A percentile compares a stretch with the other conserved stretches of the same genome.
Conservation (phyloP, 2,888 invertebrate species). For the Sinelater perroti region DNA sequence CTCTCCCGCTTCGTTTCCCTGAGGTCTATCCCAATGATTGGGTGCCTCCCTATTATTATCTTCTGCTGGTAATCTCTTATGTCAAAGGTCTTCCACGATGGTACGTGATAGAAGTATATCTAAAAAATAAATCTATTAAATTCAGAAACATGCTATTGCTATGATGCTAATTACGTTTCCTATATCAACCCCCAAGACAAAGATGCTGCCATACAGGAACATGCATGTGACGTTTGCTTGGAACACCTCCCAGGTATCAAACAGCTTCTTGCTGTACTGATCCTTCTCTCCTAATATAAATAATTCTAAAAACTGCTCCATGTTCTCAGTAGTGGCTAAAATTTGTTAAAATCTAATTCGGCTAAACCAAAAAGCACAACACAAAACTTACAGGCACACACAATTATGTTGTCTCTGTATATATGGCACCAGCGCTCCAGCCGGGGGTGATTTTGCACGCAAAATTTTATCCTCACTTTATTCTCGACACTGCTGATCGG, state of each 20-base stretch:
- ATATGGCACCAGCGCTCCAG: constrained; percentile 49
- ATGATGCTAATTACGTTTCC: constrained; percentile 57
- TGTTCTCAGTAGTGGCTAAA: constrained; percentile 50
- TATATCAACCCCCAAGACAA: constrained; percentile 55
- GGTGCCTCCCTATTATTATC: constrained; percentile 55
- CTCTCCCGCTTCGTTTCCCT: constrained; percentile 52
- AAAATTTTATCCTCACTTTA: constrained; percentile 41
- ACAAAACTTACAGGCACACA: constrained; percentile 53
- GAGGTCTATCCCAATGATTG: constrained; percentile 56
- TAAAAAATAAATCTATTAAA: constrained; percentile 37
- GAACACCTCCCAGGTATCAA: constrained; percentile 56
- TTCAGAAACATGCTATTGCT: not conserved
- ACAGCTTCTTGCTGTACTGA: constrained; percentile 55
- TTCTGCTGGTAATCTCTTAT: constrained; percentile 54
- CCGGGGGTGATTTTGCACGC: constrained; percentile 40
- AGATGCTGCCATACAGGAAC: constrained; percentile 57
- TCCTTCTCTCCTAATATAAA: constrained; percentile 54
- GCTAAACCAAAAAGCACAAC: not conserved
- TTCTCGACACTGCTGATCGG: constrained; percentile 46
- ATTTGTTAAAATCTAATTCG: constrained; percentile 19
- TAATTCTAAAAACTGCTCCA: constrained; percentile 56
- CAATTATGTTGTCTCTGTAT: constrained; percentile 54
- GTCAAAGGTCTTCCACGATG: constrained; percentile 57
- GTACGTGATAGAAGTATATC: constrained; percentile 58
- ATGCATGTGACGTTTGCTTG: constrained; percentile 56